Base-by-base conservation (phyloP, 2,888 invertebrate genomes). In the Subacronicta megacephala region DNA sequence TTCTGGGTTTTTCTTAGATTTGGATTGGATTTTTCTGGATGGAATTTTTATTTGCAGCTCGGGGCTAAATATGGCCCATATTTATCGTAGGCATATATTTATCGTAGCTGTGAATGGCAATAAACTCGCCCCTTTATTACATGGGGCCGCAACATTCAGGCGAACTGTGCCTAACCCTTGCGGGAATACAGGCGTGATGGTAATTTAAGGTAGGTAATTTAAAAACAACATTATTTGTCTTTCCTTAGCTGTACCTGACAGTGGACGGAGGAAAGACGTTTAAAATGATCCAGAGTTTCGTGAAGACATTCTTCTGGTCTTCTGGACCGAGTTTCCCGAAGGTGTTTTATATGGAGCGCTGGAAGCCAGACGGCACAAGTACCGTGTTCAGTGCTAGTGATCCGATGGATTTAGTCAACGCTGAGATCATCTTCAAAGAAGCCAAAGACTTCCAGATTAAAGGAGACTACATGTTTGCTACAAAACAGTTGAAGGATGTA, bases 381-480 rank as follows among this genome's bases (percentile, higher is more conserved):
- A 95, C 97, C 0, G 97, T 97, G 75, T 95, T 96, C 70, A 97
- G 97, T 95, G 94, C 95, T 1, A 90, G 88, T 44, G 94, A 90
- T 20, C 94, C 95, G 0, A 84, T 84, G 0, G 94, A 95, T 52
- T 84, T 95, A 67, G 86, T 52, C 83, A 97, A 81, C 83, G 94
- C 93, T 7, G 85, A 89, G 44, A 88, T 94, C 1, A 85, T 97
- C 23, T 95, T 97, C 42, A 94, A 95, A 15, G 95, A 96, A 70
- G 97, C 97, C 1, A 96, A 96, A 78, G 97, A 98, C 83, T 97
- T 98, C 87, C 96, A 97, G 82, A 95, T 98, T 29, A 96, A 96
- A 81, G 97, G 96, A 13, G 97, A 97, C 77, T 98, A 96, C 85
- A 96, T 98, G 95, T 98, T 98, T 89, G 97, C 96, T 0, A 97